phyloP scores from a whole-genome alignment of 2,113 vertebrate species.

The Oncorhynchus gorbuscha region DNA sequence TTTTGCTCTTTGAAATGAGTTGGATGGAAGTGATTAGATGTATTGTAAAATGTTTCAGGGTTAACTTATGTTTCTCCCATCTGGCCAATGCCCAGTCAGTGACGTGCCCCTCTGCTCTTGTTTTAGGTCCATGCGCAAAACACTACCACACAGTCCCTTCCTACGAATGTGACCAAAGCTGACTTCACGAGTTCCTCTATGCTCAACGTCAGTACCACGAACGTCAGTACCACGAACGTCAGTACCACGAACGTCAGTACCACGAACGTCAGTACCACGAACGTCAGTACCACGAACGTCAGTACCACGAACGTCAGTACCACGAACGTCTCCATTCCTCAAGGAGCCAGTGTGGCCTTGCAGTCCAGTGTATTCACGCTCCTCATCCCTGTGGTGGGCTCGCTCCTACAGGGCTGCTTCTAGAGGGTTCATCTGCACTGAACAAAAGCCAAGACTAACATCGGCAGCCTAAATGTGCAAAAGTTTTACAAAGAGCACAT shows the following conservation, averaged over 20 bases:
- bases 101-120: neutral
- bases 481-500: conserved; percentile 17
- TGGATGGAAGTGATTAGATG: neutral
- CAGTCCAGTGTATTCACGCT: neutral
- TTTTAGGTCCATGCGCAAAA: neutral
- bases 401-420: neutral
- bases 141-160: neutral
- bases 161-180: neutral
- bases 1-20: neutral
- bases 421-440: neutral
- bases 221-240: neutral
- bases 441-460: conserved; percentile 17
- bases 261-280: neutral
- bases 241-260: neutral
- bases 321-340: neutral
- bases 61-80: neutral
- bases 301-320: too few relatives aligned
- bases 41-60: neutral
- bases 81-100: neutral
- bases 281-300: neutral
- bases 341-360: neutral
- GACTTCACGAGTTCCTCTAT: neutral
- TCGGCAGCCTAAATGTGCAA: neutral
- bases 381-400: neutral
- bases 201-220: neutral